phyloP scores from a whole-genome alignment of 2,888 invertebrate genomes.

The Torymus aiolomorphi region DNA sequence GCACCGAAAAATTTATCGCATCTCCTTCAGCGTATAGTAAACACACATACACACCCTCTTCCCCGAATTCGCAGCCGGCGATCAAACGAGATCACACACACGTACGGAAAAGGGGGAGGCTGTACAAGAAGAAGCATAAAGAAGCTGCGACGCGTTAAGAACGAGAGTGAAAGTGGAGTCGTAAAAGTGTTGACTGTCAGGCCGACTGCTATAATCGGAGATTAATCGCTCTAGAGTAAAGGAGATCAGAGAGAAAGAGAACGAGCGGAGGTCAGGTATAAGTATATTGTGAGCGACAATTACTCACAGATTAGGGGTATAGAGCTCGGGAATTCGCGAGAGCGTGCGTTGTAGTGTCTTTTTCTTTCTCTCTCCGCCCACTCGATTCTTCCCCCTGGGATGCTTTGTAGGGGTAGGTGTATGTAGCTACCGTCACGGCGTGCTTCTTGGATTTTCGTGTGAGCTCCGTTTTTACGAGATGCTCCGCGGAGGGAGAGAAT shows the following conservation, averaged over 20 bases:
- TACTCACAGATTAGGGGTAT: constrained; percentile 72
- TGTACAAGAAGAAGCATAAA: constrained; percentile 59
- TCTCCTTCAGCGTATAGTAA: constrained; percentile 31
- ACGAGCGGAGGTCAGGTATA: not conserved
- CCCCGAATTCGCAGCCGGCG: constrained; percentile 41
- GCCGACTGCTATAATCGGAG: constrained; percentile 73
- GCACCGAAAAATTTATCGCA: constrained; percentile 19
- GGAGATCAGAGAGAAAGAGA: constrained; percentile 40
- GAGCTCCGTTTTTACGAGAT: too few species aligned
- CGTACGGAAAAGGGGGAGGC: constrained; percentile 27
- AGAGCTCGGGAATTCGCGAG: constrained; percentile 70
- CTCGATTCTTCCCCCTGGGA: not conserved
- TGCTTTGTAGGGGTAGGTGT: not conserved
- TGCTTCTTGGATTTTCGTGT: too few species aligned
- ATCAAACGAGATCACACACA: constrained; percentile 11
- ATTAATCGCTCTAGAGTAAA: constrained; percentile 68
- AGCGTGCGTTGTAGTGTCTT: constrained; percentile 3
- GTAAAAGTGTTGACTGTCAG: constrained; percentile 73
- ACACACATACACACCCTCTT: constrained; percentile 6
- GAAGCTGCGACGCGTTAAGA: too few species aligned
- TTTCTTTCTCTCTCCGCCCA: not conserved
- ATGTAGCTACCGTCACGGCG: too few species aligned
- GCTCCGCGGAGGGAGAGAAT: too few species aligned
- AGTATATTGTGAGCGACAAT: constrained; percentile 68
- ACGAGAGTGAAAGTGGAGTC: constrained; percentile 56